Base-by-base conservation (phyloP, 1,140 invertebrate genomes). In the Megathymus violae region DNA sequence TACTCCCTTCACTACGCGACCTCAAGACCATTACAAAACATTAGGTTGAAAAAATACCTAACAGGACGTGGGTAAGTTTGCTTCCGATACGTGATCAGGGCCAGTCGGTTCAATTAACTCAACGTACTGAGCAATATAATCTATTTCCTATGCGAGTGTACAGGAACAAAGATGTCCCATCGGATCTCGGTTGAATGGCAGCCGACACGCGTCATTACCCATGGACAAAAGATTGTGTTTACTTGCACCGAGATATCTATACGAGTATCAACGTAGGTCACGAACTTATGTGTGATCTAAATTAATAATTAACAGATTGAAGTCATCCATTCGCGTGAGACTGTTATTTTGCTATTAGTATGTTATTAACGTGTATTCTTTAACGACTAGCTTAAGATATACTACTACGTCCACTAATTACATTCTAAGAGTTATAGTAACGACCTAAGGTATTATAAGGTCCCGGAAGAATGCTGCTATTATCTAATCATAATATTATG, bases 181-280 rank as follows among this genome's bases (percentile, higher is more conserved):
- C 13, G 51, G 51, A 14, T 25, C 11, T 54, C 51, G 9, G 13
- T 54, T 54, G 51, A 54, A 54, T 54, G 19, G 51, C 36, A 52
- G 9, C 34, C 27, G 56, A 47, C 31, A 69, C 69, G 72, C 54
- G 41, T 62, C 69, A 71, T 72, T 44, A 64, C 61, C 4, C 48
- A 10, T n/a, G 15, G n/a, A 78, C 73, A n/a, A 73, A 76, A 69
- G 75, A 70, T 78, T 64, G 27, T 47, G 67, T 67, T 47, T 50
- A 44, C 27, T 31, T 6, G 38, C 51, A 7, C 22, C n/a, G 47
- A 50, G 31, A 48, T 17, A 16, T 15, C 5, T 11, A 46, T 46
- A 11, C 11, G 5, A 16, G 10, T 22, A 15, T 16, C 2, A 17
- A 9, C 15, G 16, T 43, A 43, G 17, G 40, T 43, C 40, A 43